Evolutionary conservation across 2,113 vertebrate genomes (phyloP).

Genomic region (Raja brachyura): DNA sequence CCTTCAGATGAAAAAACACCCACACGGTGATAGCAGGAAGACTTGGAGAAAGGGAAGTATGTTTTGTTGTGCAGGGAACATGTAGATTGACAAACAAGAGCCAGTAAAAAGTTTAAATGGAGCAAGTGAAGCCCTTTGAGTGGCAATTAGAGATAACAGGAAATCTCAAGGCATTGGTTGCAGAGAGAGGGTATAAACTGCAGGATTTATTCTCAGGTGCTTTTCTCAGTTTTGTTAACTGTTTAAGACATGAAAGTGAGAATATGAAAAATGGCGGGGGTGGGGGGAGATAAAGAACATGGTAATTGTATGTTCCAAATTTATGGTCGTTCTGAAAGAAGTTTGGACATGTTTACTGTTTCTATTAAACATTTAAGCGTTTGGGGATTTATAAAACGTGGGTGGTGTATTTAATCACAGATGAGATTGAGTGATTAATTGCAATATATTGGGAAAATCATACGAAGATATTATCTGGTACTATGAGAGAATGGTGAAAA

Average conservation of each 20-base stretch:
- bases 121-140: background rate
- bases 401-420: background rate
- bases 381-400: background rate
- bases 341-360: background rate
- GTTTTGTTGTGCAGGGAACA: background rate
- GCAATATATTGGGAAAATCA: background rate
- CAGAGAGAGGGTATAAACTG: background rate
- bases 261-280: background rate
- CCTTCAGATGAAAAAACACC: background rate
- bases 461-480: background rate
- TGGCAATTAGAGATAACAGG: background rate
- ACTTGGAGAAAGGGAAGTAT: background rate
- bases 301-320: background rate
- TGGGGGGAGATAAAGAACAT: background rate
- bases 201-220: background rate
- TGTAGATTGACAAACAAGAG: background rate
- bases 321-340: background rate
- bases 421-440: background rate
- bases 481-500: background rate
- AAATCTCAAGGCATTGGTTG: background rate
- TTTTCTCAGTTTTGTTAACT: background rate
- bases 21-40: background rate
- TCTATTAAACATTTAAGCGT: background rate
- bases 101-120: background rate
- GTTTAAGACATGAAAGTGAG: background rate